Conservation (phyloP, 2,797 vertebrate genomes). For the Choloepus didactylus region DNA sequence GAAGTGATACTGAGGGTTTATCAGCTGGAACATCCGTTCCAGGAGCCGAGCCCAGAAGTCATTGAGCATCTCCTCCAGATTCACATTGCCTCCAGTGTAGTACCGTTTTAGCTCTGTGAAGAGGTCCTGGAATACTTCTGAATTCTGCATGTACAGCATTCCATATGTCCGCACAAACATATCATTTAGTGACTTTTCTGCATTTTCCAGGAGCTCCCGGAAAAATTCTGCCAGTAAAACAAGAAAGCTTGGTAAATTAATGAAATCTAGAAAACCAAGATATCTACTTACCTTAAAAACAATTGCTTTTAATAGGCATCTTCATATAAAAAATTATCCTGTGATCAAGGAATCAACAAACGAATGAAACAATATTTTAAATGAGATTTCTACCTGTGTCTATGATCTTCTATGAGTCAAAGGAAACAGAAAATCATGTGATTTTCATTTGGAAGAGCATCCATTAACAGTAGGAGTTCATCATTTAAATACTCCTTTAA, state of each 20-base stretch:
- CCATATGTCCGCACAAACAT: constrained; percentile 98
- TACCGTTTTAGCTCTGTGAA: constrained; percentile 97
- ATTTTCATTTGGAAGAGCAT: constrained; percentile 26
- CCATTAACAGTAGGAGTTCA: not conserved
- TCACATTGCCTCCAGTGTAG: constrained; percentile 97
- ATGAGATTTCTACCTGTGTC: constrained; percentile 17
- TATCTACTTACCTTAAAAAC: not conserved
- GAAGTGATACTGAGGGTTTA: constrained; percentile 98
- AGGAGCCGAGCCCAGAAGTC: constrained; percentile 98
- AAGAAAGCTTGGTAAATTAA: not conserved
- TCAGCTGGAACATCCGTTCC: constrained; percentile 98
- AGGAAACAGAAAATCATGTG: constrained; percentile 44
- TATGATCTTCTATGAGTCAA: constrained; percentile 17
- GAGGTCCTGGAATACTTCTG: constrained; percentile 97
- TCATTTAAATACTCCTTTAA: not conserved
- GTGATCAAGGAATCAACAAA: not conserved
- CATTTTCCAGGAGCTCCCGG: constrained; percentile 96
- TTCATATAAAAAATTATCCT: not conserved
- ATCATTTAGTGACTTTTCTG: constrained; percentile 95
- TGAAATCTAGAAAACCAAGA: not conserved
- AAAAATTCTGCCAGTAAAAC: constrained; percentile 92
- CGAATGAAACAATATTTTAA: not conserved
- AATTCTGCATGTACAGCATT: constrained; percentile 98
- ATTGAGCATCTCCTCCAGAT: constrained; percentile 97
- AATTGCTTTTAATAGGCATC: not conserved